Percentiles rank a stretch among this genome's conserved stretches.
Conservation (phyloP, 1,140 invertebrate species). For the Carcinoscorpius rotundicauda region DNA sequence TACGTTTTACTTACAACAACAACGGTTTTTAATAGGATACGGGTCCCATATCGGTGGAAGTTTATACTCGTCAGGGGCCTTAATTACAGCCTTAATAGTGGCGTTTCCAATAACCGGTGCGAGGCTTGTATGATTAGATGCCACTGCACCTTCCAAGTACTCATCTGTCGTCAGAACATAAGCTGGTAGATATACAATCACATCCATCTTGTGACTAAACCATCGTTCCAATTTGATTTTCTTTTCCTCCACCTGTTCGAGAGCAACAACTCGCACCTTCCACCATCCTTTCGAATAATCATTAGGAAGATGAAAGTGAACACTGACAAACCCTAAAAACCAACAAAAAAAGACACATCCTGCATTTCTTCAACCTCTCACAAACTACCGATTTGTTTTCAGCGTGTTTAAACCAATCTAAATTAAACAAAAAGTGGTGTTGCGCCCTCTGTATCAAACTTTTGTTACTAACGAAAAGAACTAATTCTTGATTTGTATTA, state of each 20-base stretch:
- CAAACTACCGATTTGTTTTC: no score
- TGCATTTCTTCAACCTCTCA: no score
- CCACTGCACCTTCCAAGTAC: slow-evolving; percentile 19
- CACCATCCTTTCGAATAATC: slow-evolving; percentile 36
- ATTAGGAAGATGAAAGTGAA: slow-evolving; percentile 32
- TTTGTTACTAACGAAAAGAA: no score
- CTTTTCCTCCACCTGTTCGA: slow-evolving; percentile 37
- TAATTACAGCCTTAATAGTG: slow-evolving; percentile 18
- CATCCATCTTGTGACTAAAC: slow-evolving; percentile 21
- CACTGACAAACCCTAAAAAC: slow-evolving; percentile 32
- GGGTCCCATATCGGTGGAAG: no score
- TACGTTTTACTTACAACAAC: no score
- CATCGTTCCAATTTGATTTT: slow-evolving; percentile 37
- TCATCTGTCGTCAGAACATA: slow-evolving; percentile 20
- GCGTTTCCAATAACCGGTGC: slow-evolving; percentile 22
- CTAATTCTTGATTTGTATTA: no score
- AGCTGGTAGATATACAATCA: slow-evolving; percentile 20
- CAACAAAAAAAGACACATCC: no score
- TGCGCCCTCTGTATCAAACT: no score
- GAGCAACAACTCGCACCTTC: slow-evolving; percentile 36
- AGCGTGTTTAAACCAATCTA: no score
- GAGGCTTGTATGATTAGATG: slow-evolving; percentile 21
- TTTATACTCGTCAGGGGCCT: background rate
- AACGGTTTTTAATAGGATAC: no score
- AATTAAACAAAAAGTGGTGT: no score